Percentiles rank a stretch among this genome's conserved stretches.
Evolutionary conservation across 2,888 invertebrate genomes (phyloP).

Genomic region (Opisthograptis luteolata): DNA sequence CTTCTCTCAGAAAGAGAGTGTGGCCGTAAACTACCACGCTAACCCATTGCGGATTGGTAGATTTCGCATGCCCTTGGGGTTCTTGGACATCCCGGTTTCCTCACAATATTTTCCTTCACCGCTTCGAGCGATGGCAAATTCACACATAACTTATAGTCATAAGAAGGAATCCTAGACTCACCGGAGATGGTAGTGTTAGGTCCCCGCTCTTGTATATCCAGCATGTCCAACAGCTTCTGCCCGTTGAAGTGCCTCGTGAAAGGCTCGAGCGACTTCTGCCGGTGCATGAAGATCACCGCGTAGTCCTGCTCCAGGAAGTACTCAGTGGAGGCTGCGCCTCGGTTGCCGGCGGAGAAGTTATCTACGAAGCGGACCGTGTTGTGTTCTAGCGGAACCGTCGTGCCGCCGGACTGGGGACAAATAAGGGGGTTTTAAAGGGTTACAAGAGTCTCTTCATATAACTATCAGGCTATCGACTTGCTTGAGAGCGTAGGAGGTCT

Average conservation of each 20-base stretch:
- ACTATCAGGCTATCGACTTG: too few relatives aligned
- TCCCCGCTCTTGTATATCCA: conserved; percentile 86
- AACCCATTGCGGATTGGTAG: too few relatives aligned
- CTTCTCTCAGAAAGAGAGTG: too few relatives aligned
- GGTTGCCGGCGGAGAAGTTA: conserved; percentile 98
- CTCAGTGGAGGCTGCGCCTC: conserved; percentile 98
- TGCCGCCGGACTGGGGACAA: conserved; percentile 96
- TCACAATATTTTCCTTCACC: too few relatives aligned
- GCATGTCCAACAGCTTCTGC: conserved; percentile 91
- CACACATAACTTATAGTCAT: too few relatives aligned
- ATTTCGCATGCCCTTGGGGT: too few relatives aligned
- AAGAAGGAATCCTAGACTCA: conserved; percentile 50
- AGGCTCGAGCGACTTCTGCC: conserved; percentile 95
- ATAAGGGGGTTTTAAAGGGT: too few relatives aligned
- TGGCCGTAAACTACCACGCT: too few relatives aligned
- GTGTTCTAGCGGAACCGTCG: conserved; percentile 97
- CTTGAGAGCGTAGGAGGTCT: too few relatives aligned
- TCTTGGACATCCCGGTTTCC: too few relatives aligned
- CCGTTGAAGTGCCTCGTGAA: conserved; percentile 94
- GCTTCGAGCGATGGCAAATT: too few relatives aligned
- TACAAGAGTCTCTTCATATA: too few relatives aligned
- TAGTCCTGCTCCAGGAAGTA: conserved; percentile 94
- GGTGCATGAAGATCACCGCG: conserved; percentile 96
- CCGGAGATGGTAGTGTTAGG: conserved; percentile 87
- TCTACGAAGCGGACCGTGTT: conserved; percentile 99